These are phyloP conservation scores for Conger conger DNA, from an alignment of 2,113 vertebrate species.

Conservation along the genomic window DNA sequence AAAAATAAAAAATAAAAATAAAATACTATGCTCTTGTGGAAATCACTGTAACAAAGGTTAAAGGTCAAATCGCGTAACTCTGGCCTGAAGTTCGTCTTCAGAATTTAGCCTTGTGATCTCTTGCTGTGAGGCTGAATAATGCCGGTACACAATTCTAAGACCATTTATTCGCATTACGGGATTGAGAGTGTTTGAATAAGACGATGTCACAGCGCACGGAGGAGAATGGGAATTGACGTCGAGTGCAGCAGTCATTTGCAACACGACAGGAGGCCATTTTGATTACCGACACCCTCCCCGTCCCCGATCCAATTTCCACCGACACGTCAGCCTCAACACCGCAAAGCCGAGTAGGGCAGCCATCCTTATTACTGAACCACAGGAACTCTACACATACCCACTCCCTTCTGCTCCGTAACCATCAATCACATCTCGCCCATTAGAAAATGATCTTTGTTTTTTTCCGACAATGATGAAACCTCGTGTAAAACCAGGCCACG, in stretches of 20 bases:
- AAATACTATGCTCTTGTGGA: too few relatives aligned
- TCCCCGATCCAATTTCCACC: neutral
- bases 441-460: neutral
- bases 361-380: neutral
- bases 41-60: too few relatives aligned
- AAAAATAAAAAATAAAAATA: too few relatives aligned
- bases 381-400: neutral
- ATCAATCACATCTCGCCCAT: slow-evolving; percentile 13
- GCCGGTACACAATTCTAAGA: neutral
- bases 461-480: slow-evolving; percentile 9
- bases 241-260: neutral
- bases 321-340: neutral
- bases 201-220: neutral
- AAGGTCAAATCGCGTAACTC: neutral
- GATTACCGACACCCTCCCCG: neutral
- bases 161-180: neutral
- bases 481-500: neutral
- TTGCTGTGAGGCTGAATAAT: neutral
- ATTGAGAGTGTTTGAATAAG: neutral
- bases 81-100: neutral
- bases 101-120: neutral
- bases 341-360: neutral
- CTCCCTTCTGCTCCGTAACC: neutral
- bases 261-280: neutral
- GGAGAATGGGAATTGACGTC: neutral